Percentiles rank a stretch among this genome's conserved stretches.
Evolutionary conservation across 2,113 vertebrate genomes (phyloP).

Genomic region (Kryptolebias marmoratus): DNA sequence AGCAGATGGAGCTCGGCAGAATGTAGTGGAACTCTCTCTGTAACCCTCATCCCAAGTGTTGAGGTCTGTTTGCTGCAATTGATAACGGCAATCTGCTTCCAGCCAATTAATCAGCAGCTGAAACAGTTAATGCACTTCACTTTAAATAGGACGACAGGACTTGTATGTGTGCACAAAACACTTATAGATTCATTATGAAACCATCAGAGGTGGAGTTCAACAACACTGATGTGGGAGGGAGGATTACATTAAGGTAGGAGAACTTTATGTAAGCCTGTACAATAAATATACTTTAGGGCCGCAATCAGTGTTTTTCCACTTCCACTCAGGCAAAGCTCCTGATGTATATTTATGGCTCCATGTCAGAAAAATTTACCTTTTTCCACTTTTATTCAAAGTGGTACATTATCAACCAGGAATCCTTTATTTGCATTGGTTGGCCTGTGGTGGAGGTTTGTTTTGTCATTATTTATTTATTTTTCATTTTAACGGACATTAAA

Average conservation of each 20-base stretch:
- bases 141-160: constrained; percentile 22
- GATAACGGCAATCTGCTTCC: constrained; percentile 53
- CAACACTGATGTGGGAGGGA: constrained; percentile 1
- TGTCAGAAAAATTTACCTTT: too few species aligned
- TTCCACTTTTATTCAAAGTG: too few species aligned
- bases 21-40: constrained; percentile 43
- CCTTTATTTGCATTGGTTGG: too few species aligned
- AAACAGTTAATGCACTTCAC: constrained; percentile 41
- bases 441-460: too few species aligned
- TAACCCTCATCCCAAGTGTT: constrained; percentile 34
- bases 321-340: too few species aligned
- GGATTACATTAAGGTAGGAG: constrained; percentile 5
- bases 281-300: neutral
- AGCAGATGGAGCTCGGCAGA: constrained; percentile 44
- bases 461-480: too few species aligned
- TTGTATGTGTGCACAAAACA: constrained; percentile 53
- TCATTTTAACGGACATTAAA: too few species aligned
- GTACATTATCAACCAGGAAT: too few species aligned
- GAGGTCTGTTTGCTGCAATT: constrained; percentile 53
- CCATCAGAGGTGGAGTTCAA: constrained; percentile 22
- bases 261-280: constrained; percentile 3
- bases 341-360: too few species aligned
- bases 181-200: constrained; percentile 34
- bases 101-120: constrained; percentile 55
- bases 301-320: neutral